Percentiles rank a stretch among this genome's conserved stretches.
Evolutionary conservation across 2,888 invertebrate species (phyloP).

Genomic region (Seladonia tumulorum): DNA sequence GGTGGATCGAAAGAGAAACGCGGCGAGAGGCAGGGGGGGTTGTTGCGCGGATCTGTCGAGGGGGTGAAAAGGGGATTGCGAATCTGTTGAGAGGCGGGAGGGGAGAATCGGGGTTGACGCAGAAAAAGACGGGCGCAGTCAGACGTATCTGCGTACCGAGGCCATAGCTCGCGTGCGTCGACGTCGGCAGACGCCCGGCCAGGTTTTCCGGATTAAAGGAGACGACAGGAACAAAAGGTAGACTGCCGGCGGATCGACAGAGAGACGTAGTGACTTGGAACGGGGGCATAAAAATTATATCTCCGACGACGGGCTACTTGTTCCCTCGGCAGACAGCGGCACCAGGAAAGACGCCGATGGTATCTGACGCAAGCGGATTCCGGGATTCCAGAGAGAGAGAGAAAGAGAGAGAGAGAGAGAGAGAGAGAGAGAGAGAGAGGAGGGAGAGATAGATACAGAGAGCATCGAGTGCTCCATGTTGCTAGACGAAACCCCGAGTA

Average conservation of each 20-base stretch:
- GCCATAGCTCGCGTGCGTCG: constrained; percentile 26
- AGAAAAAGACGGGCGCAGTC: constrained; percentile 27
- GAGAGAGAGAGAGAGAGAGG: not conserved
- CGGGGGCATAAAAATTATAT: constrained; percentile 56
- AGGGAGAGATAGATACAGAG: constrained; percentile 29
- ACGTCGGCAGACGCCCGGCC: constrained; percentile 32
- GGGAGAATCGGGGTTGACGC: not conserved
- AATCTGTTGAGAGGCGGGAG: not conserved
- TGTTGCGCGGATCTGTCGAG: constrained; percentile 11
- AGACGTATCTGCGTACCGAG: constrained; percentile 25
- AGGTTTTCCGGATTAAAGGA: constrained; percentile 46
- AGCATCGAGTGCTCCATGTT: constrained; percentile 16
- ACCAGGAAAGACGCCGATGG: not conserved
- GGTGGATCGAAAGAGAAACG: constrained; percentile 19
- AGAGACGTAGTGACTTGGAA: constrained; percentile 12
- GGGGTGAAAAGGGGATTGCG: not conserved
- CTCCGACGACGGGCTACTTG: constrained; percentile 17
- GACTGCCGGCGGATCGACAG: constrained; percentile 37
- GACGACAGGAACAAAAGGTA: constrained; percentile 39
- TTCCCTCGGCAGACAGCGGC: constrained; percentile 10
- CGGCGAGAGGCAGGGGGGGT: not conserved
- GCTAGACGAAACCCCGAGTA: constrained; percentile 3
- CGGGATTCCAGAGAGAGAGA: constrained; percentile 49
- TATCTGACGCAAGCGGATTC: constrained; percentile 43
- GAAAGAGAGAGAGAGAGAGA: not conserved